phyloP scores from a whole-genome alignment of 2,888 invertebrate species.

The Lasioglossum figueresi region DNA sequence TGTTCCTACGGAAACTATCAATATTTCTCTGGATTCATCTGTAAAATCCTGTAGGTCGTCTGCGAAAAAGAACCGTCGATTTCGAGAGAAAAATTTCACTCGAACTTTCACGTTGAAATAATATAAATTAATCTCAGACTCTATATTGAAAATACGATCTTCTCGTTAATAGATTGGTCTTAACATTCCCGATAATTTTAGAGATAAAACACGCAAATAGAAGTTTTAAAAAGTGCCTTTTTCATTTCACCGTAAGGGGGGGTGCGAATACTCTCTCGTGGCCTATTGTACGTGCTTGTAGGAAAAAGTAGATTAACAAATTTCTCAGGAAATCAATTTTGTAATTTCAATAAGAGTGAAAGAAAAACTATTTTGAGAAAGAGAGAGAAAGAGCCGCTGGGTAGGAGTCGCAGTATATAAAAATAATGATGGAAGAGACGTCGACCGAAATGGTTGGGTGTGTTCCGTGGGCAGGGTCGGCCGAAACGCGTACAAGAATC shows the following conservation, averaged over 20 bases:
- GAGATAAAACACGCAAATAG: not conserved
- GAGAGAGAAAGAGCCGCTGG: no score
- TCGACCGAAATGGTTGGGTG: not conserved
- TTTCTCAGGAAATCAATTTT: not conserved
- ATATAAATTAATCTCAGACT: not conserved
- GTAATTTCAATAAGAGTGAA: not conserved
- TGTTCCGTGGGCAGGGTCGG: not conserved
- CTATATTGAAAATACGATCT: not conserved
- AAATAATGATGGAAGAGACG: not conserved
- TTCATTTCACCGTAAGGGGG: not conserved
- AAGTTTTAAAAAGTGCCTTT: not conserved
- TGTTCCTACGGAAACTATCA: slow-evolving; percentile 33
- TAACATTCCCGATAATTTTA: not conserved
- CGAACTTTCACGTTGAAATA: not conserved
- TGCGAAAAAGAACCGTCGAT: not conserved
- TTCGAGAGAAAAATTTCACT: not conserved
- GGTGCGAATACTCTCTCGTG: no score
- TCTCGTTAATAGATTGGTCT: not conserved
- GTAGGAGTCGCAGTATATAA: not conserved
- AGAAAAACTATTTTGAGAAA: not conserved
- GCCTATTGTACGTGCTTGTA: no score
- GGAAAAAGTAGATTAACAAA: not conserved
- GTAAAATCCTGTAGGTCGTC: not conserved
- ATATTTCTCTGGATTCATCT: slow-evolving; percentile 24
- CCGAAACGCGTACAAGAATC: not conserved